Conservation (phyloP, 2,888 invertebrate species). For the Hemicrepidius hirtus region DNA sequence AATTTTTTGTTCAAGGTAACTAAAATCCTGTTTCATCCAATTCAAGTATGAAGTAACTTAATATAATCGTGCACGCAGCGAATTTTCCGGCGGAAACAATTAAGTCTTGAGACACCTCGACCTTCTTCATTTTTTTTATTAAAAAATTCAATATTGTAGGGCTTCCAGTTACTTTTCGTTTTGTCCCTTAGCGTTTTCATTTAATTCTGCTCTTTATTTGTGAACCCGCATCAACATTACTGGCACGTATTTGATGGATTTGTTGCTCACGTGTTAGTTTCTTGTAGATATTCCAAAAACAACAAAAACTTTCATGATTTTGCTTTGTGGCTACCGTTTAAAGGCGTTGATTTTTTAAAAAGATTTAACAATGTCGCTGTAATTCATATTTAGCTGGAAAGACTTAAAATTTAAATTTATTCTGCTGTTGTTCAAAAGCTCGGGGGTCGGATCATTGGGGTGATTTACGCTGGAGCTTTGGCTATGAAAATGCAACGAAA, state of each 20-base stretch:
- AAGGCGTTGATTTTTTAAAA: neutral
- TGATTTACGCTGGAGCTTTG: slow-evolving; percentile 9
- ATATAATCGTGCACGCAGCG: neutral
- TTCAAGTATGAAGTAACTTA: neutral
- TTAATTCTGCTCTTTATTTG: neutral
- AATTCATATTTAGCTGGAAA: neutral
- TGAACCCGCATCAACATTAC: slow-evolving; percentile 1
- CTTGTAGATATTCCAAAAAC: neutral
- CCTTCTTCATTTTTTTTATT: neutral
- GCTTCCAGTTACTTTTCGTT: neutral
- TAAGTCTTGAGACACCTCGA: neutral
- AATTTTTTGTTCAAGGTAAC: no score
- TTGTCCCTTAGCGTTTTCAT: neutral
- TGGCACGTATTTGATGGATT: slow-evolving; percentile 18
- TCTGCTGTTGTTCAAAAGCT: neutral
- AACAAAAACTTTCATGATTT: neutral
- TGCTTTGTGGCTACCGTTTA: neutral
- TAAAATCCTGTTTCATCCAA: no score
- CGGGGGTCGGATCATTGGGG: neutral
- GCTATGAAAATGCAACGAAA: slow-evolving; percentile 12
- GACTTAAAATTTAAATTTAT: slow-evolving; percentile 11
- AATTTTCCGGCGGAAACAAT: slow-evolving; percentile 2
- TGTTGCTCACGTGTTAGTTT: slow-evolving; percentile 2
- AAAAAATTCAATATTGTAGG: neutral
- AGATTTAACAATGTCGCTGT: neutral